Percentiles rank a stretch among this genome's conserved stretches.
phyloP scores from a whole-genome alignment of 1,140 invertebrate genomes.

The Aculops lycopersici region DNA sequence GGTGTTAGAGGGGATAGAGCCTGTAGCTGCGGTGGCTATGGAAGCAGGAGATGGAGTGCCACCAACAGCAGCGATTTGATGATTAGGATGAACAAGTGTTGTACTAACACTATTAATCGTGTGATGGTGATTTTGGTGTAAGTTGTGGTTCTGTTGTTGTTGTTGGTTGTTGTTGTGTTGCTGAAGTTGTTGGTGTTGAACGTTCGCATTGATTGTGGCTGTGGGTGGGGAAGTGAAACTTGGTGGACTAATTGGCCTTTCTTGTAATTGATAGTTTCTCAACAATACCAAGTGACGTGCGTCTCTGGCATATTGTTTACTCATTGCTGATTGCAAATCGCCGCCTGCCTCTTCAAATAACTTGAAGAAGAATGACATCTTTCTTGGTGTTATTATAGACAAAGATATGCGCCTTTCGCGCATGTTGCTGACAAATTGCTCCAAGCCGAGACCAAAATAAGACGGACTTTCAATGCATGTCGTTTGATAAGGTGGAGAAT shows the following conservation, averaged over 20 bases:
- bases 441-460: constrained; percentile 33
- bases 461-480: constrained; percentile 37
- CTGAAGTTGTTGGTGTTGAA: constrained; percentile 4
- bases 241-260: constrained; percentile 14
- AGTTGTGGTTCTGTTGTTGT: neutral
- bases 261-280: constrained; percentile 27
- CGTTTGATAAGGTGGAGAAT: constrained; percentile 61
- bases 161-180: neutral
- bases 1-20: neutral
- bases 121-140: neutral
- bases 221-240: neutral
- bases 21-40: neutral
- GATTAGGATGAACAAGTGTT: neutral
- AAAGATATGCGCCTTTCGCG: constrained; percentile 42
- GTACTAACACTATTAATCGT: constrained; percentile 1
- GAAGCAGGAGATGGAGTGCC: neutral
- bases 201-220: neutral
- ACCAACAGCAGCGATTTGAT: neutral
- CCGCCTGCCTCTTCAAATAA: constrained; percentile 32
- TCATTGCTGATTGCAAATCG: constrained; percentile 36
- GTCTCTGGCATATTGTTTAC: constrained; percentile 67
- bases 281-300: constrained; percentile 44
- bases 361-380: constrained; percentile 29
- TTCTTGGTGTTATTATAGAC: constrained; percentile 53
- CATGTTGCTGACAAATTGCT: constrained; percentile 36